These are phyloP conservation scores for Cryptotermes secundus DNA, from an alignment of 1,140 invertebrate genomes.

Conservation along the genomic window DNA sequence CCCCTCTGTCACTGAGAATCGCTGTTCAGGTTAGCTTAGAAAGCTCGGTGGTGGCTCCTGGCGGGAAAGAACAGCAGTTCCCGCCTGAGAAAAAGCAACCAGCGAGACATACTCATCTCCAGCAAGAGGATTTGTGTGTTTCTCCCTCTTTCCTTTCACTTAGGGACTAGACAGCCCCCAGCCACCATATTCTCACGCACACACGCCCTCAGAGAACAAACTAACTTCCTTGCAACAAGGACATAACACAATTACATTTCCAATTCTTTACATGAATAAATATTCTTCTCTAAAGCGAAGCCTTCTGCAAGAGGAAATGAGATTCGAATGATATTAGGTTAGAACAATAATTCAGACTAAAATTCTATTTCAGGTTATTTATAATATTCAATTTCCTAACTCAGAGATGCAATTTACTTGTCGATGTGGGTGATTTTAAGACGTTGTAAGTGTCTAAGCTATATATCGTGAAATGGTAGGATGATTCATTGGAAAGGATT, in stretches of 20 bases:
- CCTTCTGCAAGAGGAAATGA: background rate
- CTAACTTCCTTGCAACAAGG: background rate
- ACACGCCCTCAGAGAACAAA: background rate
- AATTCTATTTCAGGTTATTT: background rate
- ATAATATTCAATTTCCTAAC: background rate
- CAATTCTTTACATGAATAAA: background rate
- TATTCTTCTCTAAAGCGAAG: background rate
- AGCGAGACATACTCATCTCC: background rate
- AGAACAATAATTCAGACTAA: background rate
- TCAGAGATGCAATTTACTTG: background rate
- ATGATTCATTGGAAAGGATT: too few relatives aligned
- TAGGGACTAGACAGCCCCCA: background rate
- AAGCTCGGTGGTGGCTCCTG: background rate
- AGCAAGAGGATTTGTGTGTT: background rate
- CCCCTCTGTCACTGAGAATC: too few relatives aligned
- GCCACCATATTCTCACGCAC: background rate
- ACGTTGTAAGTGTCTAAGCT: too few relatives aligned
- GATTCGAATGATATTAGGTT: background rate
- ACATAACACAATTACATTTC: background rate
- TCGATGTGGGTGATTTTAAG: too few relatives aligned
- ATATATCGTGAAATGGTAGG: too few relatives aligned
- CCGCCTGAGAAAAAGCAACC: conserved; percentile 2
- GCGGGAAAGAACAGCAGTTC: background rate
- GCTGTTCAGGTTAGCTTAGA: background rate
- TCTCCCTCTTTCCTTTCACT: background rate